Base-by-base conservation (phyloP, 2,113 vertebrate genomes). In the Ophiodon elongatus region DNA sequence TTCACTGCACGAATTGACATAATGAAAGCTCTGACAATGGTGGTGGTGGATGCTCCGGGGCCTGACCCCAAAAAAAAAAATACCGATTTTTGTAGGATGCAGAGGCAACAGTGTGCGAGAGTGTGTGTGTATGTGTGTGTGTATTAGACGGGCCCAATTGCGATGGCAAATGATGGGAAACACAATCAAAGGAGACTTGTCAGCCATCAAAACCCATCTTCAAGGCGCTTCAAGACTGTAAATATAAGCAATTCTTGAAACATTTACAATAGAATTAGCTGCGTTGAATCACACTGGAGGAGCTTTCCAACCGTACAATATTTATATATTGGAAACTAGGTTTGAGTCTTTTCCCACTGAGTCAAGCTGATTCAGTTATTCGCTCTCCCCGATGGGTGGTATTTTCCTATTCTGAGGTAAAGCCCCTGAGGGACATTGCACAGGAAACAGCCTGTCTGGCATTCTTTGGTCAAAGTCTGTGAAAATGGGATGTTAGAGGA, bases 391-490 rank as follows among this genome's bases (percentile, higher is more conserved):
- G 52, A 67, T 79, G 54, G 85, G 73, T 33, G 47, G 31, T 39
- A 63, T 83, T 87, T 82, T 74, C 27, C 73, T 74, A 72, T 83
- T 85, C 77, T 60, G 78, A 66, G 60, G 33, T 76, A 64, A 82
- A 79, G 59, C 76, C 80, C 87, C 76, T 52, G 56, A 67, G 50
- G 75, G 79, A 73, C 59, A 54, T 13, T 54, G 75, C 59, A 78
- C n/a, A 62, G 59, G 74, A 89, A 93, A 88, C 81, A 74, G 84
- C 82, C 67, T 57, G 52, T 71, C 84, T 90, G 77, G 67, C 76
- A 87, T 60, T 84, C 43, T 75, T 33, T 56, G 80, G 86, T 90
- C 77, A 74, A 82, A 76, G 43, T 78, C 52, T 35, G 35, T 6
- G 65, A 77, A 88, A 88, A 75, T 69, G 72, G 67, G 77, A 75